Percentiles rank a stretch among this genome's conserved stretches.
phyloP scores from a whole-genome alignment of 1,140 invertebrate genomes.

The Galleria mellonella region DNA sequence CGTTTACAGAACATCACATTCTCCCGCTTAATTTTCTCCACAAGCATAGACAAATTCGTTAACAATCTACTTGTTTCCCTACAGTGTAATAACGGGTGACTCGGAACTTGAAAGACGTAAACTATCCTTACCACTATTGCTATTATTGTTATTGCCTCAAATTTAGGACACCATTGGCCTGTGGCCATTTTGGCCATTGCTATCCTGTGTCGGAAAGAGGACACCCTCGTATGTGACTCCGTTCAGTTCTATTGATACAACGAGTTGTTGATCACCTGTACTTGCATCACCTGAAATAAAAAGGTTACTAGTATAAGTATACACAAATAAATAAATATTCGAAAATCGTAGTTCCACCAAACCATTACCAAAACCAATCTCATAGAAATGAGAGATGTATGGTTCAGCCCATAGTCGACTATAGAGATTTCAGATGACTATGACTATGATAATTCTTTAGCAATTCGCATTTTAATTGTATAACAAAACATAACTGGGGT shows the following conservation, averaged over 20 bases:
- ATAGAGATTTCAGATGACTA: too few species aligned
- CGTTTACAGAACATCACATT: background rate
- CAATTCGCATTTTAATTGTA: too few species aligned
- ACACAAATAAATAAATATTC: too few species aligned
- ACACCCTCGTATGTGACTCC: conserved; percentile 93
- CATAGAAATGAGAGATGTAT: too few species aligned
- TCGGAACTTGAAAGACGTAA: conserved; percentile 7
- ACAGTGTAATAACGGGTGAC: background rate
- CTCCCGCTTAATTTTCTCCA: background rate
- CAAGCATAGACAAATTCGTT: conserved; percentile 9
- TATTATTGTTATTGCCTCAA: background rate
- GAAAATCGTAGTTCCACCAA: too few species aligned
- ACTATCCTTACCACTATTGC: background rate
- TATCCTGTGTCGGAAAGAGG: conserved; percentile 81
- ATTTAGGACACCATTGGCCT: conserved; percentile 65
- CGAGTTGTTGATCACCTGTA: conserved; percentile 89
- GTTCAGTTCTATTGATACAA: conserved; percentile 97
- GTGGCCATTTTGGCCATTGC: conserved; percentile 72
- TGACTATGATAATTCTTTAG: too few species aligned
- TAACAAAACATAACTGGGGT: too few species aligned
- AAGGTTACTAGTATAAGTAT: too few species aligned
- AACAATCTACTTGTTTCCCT: conserved; percentile 1
- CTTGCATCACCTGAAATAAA: conserved; percentile 76
- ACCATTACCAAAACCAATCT: too few species aligned
- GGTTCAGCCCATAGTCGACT: too few species aligned